Evolutionary conservation across 2,888 invertebrate genomes (phyloP).

Genomic region (Thelaira solivaga): DNA sequence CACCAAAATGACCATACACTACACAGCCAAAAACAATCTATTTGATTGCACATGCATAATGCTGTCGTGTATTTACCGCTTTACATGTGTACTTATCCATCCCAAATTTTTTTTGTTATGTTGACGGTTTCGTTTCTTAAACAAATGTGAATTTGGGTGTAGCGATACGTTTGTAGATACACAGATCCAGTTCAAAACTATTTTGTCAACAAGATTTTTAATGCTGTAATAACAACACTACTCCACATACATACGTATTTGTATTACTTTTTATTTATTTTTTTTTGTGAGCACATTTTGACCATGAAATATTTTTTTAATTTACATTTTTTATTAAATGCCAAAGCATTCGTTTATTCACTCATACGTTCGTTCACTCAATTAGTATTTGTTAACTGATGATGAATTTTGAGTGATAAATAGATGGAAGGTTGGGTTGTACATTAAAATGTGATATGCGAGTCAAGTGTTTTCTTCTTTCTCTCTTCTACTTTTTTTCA

Average conservation of each 20-base stretch:
- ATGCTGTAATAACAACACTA: slow-evolving; percentile 61
- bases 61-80: background rate
- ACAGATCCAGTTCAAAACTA: background rate
- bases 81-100: slow-evolving; percentile 2
- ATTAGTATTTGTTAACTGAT: slow-evolving; percentile 33
- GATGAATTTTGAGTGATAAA: slow-evolving; percentile 16
- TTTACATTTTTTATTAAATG: slow-evolving; percentile 48
- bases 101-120: slow-evolving; percentile 24
- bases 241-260: background rate
- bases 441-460: too few species aligned
- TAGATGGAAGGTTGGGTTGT: background rate
- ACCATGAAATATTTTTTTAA: slow-evolving; percentile 59
- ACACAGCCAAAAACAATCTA: too few species aligned
- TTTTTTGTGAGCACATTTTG: slow-evolving; percentile 58
- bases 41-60: too few species aligned
- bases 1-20: too few species aligned
- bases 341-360: slow-evolving; percentile 51
- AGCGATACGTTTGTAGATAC: background rate
- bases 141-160: background rate
- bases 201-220: slow-evolving; percentile 56
- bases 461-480: slow-evolving; percentile 3
- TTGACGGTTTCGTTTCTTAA: slow-evolving; percentile 25
- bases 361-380: slow-evolving; percentile 51
- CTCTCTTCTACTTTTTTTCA: background rate
- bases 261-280: slow-evolving; percentile 17